Base-by-base conservation (phyloP, 2,113 vertebrate species). In the Bolborhynchus lineola region DNA sequence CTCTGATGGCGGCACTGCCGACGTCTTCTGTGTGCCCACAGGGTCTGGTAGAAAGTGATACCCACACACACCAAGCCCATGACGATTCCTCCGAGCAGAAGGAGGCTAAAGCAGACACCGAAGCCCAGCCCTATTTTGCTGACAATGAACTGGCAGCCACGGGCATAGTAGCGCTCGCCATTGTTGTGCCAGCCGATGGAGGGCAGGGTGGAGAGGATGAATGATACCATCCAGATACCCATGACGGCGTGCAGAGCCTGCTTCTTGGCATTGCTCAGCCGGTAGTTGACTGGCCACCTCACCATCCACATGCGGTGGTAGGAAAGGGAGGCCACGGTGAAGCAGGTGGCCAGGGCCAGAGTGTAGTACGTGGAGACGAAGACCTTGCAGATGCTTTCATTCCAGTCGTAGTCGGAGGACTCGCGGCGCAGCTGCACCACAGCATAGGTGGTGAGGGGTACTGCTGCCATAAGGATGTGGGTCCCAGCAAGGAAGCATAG, bases 221-320 rank as follows among this genome's bases (percentile, higher is more conserved):
- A 98, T 2, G 98, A 98, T 41, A 98, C 98, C 97, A 98, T 98
- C 98, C 98, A 98, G 92, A 98, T 98, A 29, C 98, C 98, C 97
- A 98, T 96, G 88, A 98, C 98, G 0, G 98, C 98, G 0, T 98
- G 98, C 89, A 98, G 95, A 4, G 98, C 98, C 96, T 98, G 98
- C 97, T 98, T 98, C 96, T 98, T 98, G 93, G 98, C 98, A 0
- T 98, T 98, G 95, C 98, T 98, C 65, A 98, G 97, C 37, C 98
- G 98, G 86, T 98, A 98, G 95, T 98, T 98, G 90, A 98, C 98
- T 0, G 98, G 98, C 98, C 98, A 98, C 1, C 98, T 98, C 75
- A 98, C 98, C 98, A 98, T 98, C 98, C 98, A 98, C 98, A 98
- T 98, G 3, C 98, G 98, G 49, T 98, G 98, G 93, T 98, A 98